A percentile compares a stretch with the other conserved stretches of the same genome.
Evolutionary conservation across 2,888 invertebrate genomes (phyloP).

Genomic region (Calliphora vomitoria): DNA sequence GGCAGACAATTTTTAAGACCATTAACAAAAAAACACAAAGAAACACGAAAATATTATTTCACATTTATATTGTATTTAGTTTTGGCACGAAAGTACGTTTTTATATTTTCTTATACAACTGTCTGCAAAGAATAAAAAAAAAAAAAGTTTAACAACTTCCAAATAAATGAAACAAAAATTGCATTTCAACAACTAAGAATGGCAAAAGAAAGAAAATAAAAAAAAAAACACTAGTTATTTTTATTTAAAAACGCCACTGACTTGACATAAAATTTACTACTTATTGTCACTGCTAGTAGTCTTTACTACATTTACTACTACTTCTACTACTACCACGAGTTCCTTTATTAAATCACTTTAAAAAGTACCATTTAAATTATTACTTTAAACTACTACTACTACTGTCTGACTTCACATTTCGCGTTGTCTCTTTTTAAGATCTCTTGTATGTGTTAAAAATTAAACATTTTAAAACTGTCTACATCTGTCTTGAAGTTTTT

Average conservation of each 20-base stretch:
- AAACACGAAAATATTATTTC: not conserved
- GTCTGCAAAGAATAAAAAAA: not conserved
- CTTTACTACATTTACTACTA: not conserved
- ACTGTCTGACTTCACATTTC: no score
- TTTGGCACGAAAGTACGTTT: not conserved
- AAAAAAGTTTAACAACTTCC: not conserved
- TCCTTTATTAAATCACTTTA: constrained; percentile 34
- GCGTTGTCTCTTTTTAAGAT: constrained; percentile 4
- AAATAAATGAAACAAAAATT: constrained; percentile 11
- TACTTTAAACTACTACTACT: constrained; percentile 1
- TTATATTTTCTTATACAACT: not conserved
- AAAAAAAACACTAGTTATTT: not conserved
- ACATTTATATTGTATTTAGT: not conserved
- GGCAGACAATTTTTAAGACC: constrained; percentile 16
- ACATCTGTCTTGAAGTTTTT: constrained; percentile 19
- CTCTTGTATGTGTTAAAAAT: constrained; percentile 51
- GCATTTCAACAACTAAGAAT: constrained; percentile 3
- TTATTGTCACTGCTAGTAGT: constrained; percentile 24
- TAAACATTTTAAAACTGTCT: constrained; percentile 43
- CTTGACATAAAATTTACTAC: constrained; percentile 39
- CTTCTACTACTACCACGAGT: not conserved
- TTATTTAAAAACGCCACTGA: constrained; percentile 43
- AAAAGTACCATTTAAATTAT: constrained; percentile 31
- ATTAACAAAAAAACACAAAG: constrained; percentile 28
- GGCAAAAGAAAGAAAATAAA: not conserved